These are phyloP conservation scores for Gavialis gangeticus DNA, from an alignment of 2,113 vertebrate genomes.

Conservation along the genomic window DNA sequence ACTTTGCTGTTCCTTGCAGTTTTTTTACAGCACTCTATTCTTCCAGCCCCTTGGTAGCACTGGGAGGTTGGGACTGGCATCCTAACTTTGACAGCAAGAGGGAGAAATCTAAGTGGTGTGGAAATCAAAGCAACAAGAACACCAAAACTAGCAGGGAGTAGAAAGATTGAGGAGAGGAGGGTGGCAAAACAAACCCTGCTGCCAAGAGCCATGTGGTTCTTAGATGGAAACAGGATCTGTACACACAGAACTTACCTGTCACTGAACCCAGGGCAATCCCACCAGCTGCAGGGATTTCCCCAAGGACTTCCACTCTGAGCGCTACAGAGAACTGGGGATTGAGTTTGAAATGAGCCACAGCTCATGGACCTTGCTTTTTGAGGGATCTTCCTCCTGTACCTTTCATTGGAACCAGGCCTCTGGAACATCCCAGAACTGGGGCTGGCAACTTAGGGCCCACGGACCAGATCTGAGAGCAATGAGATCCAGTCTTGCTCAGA, in stretches of 20 bases:
- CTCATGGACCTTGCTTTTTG: no score
- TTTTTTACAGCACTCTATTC: not conserved
- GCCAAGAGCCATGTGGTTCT: not conserved
- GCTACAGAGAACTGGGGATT: no score
- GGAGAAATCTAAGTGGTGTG: not conserved
- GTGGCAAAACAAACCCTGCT: not conserved
- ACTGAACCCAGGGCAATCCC: not conserved
- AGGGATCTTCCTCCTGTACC: no score
- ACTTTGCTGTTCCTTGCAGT: not conserved
- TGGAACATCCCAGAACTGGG: no score
- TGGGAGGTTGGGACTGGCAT: not conserved
- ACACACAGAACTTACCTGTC: not conserved
- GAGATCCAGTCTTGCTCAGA: no score
- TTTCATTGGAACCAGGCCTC: no score
- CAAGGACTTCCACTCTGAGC: no score
- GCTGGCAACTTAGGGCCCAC: no score
- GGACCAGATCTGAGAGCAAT: no score
- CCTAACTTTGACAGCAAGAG: not conserved
- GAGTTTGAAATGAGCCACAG: no score
- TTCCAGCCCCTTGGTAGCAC: not conserved
- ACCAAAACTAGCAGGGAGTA: not conserved
- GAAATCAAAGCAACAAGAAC: not conserved
- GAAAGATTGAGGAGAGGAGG: not conserved
- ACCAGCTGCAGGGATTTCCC: not conserved
- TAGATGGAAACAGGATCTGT: fast-evolving